Conservation (phyloP, 2,797 vertebrate genomes). For the Sarcoramphus papa region DNA sequence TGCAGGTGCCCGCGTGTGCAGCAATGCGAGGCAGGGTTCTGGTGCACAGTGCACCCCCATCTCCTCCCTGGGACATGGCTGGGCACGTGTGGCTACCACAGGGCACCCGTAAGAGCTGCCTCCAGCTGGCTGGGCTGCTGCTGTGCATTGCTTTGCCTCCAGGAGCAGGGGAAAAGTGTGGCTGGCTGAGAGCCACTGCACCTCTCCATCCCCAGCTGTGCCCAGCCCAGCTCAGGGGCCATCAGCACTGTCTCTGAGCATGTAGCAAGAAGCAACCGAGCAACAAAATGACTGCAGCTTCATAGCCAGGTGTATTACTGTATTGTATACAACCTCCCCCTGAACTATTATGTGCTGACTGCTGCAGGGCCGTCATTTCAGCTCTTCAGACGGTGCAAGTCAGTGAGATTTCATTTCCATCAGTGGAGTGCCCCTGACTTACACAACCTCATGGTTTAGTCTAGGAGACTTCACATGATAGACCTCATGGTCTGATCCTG, state of each 20-base stretch:
- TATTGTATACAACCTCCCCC: not conserved
- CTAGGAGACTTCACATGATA: not conserved
- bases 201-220: not conserved
- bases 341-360: not conserved
- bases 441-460: not conserved
- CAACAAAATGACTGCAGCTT: not conserved
- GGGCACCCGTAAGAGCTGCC: not conserved
- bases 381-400: not conserved
- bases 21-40: not conserved
- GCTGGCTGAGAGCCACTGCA: not conserved
- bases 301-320: not conserved
- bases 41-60: rapidly evolving
- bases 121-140: not conserved
- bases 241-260: not conserved
- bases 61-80: not conserved
- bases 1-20: not conserved
- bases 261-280: not conserved
- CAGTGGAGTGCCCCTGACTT: not conserved
- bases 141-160: not conserved
- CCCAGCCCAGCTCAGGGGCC: not conserved
- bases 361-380: not conserved
- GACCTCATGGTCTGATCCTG: not conserved
- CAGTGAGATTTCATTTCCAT: not conserved
- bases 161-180: not conserved
- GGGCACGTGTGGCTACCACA: rapidly evolving